Percentiles rank a stretch among this genome's conserved stretches.
Evolutionary conservation across 2,797 vertebrate species (phyloP).

Genomic region (Chaunax sp.): DNA sequence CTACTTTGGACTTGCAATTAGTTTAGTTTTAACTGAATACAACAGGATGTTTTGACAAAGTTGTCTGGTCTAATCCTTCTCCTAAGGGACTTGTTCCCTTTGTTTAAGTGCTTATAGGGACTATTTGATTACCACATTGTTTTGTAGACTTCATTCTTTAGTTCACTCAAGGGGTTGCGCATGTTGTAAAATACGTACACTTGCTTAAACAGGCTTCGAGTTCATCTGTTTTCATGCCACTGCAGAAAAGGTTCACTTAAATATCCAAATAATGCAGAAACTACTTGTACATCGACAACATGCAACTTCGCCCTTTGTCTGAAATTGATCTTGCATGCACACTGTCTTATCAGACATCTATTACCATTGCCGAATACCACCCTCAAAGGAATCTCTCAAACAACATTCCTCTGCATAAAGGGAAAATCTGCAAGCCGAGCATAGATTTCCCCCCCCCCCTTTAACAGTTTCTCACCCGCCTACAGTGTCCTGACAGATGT

Average conservation of each 20-base stretch:
- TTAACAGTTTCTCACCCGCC: constrained; percentile 31
- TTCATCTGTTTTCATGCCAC: background rate
- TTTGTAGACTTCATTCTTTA: background rate
- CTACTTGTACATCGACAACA: constrained; percentile 13
- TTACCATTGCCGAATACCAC: too few species aligned
- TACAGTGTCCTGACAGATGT: constrained; percentile 24
- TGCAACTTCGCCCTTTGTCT: constrained; percentile 10
- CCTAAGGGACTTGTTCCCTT: constrained; percentile 8
- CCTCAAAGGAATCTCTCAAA: constrained; percentile 17
- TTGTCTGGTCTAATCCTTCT: background rate
- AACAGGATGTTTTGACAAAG: constrained; percentile 8
- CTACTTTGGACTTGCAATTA: background rate
- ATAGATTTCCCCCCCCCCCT: constrained; percentile 7
- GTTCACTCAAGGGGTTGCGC: background rate
- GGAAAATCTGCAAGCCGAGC: background rate
- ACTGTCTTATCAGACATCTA: constrained; percentile 23
- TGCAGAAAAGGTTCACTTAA: constrained; percentile 8
- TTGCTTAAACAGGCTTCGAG: background rate
- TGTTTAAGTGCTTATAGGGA: background rate
- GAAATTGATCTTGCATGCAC: constrained; percentile 27
- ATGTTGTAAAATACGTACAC: background rate
- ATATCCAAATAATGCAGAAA: constrained; percentile 15
- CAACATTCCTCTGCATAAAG: constrained; percentile 1
- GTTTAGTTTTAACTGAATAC: constrained; percentile 9
- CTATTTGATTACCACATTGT: background rate